Conservation (phyloP, 2,113 vertebrate genomes). For the Toxotes jaculatrix region DNA sequence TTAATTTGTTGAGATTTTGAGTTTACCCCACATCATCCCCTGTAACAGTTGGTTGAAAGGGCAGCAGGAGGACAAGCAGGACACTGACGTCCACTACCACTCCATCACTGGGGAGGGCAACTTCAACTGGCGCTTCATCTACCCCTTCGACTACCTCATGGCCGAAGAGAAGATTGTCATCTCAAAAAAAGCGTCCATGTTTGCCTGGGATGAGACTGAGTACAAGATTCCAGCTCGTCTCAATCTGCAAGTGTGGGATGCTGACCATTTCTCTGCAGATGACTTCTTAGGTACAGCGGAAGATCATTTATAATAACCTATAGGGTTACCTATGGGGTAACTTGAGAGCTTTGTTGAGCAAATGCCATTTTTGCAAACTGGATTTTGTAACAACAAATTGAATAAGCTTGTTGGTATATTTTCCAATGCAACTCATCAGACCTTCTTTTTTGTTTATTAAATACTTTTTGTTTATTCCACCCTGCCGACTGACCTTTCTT, state of each 20-base stretch:
- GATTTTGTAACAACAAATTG: too few relatives aligned
- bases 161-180: slow-evolving; percentile 98
- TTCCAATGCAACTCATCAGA: too few relatives aligned
- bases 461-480: background rate
- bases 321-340: background rate
- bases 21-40: background rate
- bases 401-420: too few relatives aligned
- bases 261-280: slow-evolving; percentile 97
- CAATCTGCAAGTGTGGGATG: slow-evolving; percentile 98
- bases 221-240: slow-evolving; percentile 98
- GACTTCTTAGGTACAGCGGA: slow-evolving; percentile 91
- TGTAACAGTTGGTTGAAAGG: slow-evolving; percentile 95
- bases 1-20: background rate
- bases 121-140: slow-evolving; percentile 98
- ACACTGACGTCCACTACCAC: slow-evolving; percentile 98
- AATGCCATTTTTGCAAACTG: too few relatives aligned
- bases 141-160: slow-evolving; percentile 96
- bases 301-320: background rate
- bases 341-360: too few relatives aligned
- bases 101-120: slow-evolving; percentile 98
- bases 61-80: slow-evolving; percentile 99
- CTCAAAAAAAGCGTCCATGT: slow-evolving; percentile 99
- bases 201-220: slow-evolving; percentile 98
- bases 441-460: background rate
- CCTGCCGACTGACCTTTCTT: background rate